A percentile compares a stretch with the other conserved stretches of the same genome.
Conservation (phyloP, 2,888 invertebrate species). For the Eilema depressum region DNA sequence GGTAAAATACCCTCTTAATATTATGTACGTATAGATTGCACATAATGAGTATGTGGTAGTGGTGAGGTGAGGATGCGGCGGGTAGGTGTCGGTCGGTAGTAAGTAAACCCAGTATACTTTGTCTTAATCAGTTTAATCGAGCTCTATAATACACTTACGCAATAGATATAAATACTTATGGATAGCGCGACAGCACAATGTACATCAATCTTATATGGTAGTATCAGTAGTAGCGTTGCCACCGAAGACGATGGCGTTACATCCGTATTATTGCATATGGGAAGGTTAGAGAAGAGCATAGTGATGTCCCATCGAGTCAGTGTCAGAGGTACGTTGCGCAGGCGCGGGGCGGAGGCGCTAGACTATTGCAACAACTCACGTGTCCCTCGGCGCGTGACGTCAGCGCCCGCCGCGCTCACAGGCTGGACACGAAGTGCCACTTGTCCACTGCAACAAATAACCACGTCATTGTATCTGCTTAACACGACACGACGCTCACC, state of each 20-base stretch:
- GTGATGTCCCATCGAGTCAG: background rate
- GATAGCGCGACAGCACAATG: conserved; percentile 14
- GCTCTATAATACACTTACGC: conserved; percentile 40
- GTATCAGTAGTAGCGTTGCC: too few species aligned
- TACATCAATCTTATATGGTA: too few species aligned
- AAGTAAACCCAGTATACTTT: background rate
- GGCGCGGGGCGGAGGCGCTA: background rate
- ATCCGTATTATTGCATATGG: too few species aligned
- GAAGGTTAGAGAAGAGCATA: too few species aligned
- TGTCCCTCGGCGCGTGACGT: background rate
- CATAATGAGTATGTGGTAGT: too few species aligned
- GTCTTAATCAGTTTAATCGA: conserved; percentile 35
- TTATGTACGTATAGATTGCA: too few species aligned
- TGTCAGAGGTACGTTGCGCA: background rate
- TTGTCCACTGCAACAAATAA: conserved; percentile 74
- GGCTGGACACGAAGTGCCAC: conserved; percentile 76
- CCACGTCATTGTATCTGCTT: background rate
- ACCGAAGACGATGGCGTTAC: too few species aligned
- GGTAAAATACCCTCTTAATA: too few species aligned
- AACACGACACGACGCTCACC: too few species aligned
- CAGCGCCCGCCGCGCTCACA: conserved; percentile 56
- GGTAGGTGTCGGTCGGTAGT: background rate
- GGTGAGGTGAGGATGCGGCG: too few species aligned
- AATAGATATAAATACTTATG: conserved; percentile 46
- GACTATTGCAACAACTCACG: too few species aligned